Evolutionary conservation across 2,888 invertebrate species (phyloP).

Genomic region (Lycia hirtaria): DNA sequence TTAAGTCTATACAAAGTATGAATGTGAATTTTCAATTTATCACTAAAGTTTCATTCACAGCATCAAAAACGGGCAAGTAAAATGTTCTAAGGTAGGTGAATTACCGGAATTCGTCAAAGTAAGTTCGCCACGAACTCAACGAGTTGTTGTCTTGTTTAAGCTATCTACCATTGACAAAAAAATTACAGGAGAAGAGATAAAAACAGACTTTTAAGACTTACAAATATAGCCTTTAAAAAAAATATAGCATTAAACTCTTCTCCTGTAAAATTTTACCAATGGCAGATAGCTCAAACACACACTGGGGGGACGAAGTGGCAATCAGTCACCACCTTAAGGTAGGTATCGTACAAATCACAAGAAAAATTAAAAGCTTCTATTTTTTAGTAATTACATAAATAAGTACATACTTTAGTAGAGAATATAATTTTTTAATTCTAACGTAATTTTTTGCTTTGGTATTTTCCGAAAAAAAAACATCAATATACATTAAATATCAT

Average conservation of each 20-base stretch:
- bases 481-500: neutral
- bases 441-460: constrained; percentile 9
- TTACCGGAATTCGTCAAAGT: too few relatives aligned
- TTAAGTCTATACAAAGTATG: constrained; percentile 26
- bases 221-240: too few relatives aligned
- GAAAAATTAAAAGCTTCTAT: constrained; percentile 1
- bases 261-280: too few relatives aligned
- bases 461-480: constrained; percentile 3
- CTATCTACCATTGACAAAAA: too few relatives aligned
- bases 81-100: constrained; percentile 7
- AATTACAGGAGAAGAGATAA: too few relatives aligned
- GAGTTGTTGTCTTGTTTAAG: too few relatives aligned
- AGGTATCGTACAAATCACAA: constrained; percentile 25
- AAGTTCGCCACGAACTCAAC: too few relatives aligned
- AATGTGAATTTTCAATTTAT: constrained; percentile 20
- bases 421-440: constrained; percentile 7
- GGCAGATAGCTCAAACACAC: too few relatives aligned
- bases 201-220: too few relatives aligned
- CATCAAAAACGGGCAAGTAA: constrained; percentile 39
- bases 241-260: too few relatives aligned
- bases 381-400: constrained; percentile 6
- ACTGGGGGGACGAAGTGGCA: too few relatives aligned
- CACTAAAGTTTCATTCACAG: constrained; percentile 33
- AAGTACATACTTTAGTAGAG: constrained; percentile 12
- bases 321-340: neutral